Percentiles rank a stretch among this genome's conserved stretches.
Conservation (phyloP, 2,113 vertebrate species). For the Brienomyrus brachyistius region DNA sequence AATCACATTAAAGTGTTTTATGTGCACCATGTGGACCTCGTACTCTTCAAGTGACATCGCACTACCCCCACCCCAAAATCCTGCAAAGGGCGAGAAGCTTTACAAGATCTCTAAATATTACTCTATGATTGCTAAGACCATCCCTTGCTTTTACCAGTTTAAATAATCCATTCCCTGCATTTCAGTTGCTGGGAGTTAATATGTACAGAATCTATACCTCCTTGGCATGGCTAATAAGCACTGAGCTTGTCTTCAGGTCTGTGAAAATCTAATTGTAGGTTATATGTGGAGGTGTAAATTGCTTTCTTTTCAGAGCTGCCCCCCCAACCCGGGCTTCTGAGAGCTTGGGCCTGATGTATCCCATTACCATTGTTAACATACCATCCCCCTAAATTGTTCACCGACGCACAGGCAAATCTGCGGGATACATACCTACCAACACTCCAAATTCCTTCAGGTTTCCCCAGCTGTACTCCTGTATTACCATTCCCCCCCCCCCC, state of each 20-base stretch:
- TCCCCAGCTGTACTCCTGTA: not conserved
- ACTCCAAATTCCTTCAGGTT: not conserved
- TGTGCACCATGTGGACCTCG: not conserved
- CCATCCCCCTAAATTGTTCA: not conserved
- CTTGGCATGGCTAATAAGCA: not conserved
- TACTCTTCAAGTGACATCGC: not conserved
- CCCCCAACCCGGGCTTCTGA: not conserved
- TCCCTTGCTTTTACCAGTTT: not conserved
- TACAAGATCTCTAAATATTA: not conserved
- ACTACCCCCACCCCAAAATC: not conserved
- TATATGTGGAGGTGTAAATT: not conserved
- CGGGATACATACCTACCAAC: not conserved
- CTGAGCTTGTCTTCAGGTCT: not conserved
- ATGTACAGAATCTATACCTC: not conserved
- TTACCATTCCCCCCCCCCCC: not conserved
- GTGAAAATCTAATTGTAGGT: constrained; percentile 4
- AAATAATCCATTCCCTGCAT: not conserved
- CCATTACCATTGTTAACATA: not conserved
- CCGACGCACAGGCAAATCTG: not conserved
- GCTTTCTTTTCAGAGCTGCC: not conserved
- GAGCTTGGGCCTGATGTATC: not conserved
- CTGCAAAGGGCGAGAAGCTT: not conserved
- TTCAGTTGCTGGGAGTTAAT: not conserved
- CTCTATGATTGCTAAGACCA: not conserved
- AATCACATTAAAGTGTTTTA: not conserved